Base-by-base conservation (phyloP, 1,140 invertebrate genomes). In the Zaprionus ornatus region DNA sequence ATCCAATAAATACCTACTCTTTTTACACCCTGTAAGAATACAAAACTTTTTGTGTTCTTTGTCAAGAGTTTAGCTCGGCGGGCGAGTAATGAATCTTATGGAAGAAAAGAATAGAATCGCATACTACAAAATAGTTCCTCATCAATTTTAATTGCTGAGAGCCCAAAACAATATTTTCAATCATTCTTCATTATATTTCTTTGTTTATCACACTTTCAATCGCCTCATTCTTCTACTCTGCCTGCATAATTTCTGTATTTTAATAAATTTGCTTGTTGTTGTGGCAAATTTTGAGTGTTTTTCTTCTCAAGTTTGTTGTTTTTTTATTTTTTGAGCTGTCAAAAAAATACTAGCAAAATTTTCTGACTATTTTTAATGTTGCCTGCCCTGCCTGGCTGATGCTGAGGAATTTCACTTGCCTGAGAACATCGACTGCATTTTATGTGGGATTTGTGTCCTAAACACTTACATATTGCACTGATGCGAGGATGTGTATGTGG, bases 401-500 rank as follows among this genome's bases (percentile, higher is more conserved):
- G 70, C 59, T 69, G 23, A 79, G 75, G 79, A 86, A 85, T 85
- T 85, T 86, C 73, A 74, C 71, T 85, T 81, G 71, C 74, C 78
- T 77, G 25, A 67, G 42, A 79, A 76, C 61, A 79, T 67, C 66
- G 55, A 45, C 62, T 63, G 71, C 56, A 55, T n/a, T 45, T 42
- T 12, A 69, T 63, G 50, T 60, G 35, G 48, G 45, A 17, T 45
- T 37, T 37, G 32, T 15, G 1, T 67, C 15, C 60, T 35, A 71
- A 55, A 56, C 60, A 37, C 29, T 32, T 32, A 10, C 9, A 32
- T 32, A 10, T 32, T n/a, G 15, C 37, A 15, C 1, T 4, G 52
- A 10, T 48, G 35, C 48, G 50, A 35, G 60, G 61, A 61, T 27
- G 61, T 37, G 61, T n/a, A 3, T 19, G 15, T 52, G 13, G 27